Base-by-base conservation (phyloP, 2,113 vertebrate genomes). In the Atherinomorus stipes region DNA sequence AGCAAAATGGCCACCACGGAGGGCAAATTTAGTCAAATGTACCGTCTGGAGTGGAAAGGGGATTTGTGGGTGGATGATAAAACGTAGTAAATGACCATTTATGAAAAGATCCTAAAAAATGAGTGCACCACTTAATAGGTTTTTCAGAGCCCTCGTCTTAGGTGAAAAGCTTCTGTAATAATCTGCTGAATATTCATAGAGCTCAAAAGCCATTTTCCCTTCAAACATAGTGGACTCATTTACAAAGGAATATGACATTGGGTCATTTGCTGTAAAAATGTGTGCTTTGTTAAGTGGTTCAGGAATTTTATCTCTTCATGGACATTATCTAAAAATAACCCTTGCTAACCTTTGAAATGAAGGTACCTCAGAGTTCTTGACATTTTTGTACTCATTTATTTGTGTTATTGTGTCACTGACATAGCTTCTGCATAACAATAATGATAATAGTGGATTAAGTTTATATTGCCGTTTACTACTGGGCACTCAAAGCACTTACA, bases 101-200 rank as follows among this genome's bases (percentile, higher is more conserved):
- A 25, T 54, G 50, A 81, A 73, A 70, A 50, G 70, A 60, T 11
- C 22, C 23, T 18, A 1, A n/a, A 42, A 60, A 62, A 0, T 28
- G 11, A 49, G 61, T 31, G 11, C 18, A 51, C 50, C 31, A 28
- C 52, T 67, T 65, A 69, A 40, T 23, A 56, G 64, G 53, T 64
- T 80, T 71, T 56, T 31, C 23, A 58, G 21, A 71, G 42, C 53
- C 37, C 18, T 28, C 22, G 45, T 63, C n/a, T 42, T 25, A 34
- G 22, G 47, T 63, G 47, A 63, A 84, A 77, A 26, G 72, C 71
- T 69, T 44, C 54, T 67, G 40, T 74, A 22, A 67, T 86, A 74
- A 88, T 84, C 71, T 81, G 75, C 68, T 88, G 54, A 80, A 58
- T 81, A 81, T 76, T 83, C 66, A 65, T 45, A 62, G 28, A 7